Evolutionary conservation across 1,140 invertebrate genomes (phyloP).

Genomic region (Drosophila sp.): DNA sequence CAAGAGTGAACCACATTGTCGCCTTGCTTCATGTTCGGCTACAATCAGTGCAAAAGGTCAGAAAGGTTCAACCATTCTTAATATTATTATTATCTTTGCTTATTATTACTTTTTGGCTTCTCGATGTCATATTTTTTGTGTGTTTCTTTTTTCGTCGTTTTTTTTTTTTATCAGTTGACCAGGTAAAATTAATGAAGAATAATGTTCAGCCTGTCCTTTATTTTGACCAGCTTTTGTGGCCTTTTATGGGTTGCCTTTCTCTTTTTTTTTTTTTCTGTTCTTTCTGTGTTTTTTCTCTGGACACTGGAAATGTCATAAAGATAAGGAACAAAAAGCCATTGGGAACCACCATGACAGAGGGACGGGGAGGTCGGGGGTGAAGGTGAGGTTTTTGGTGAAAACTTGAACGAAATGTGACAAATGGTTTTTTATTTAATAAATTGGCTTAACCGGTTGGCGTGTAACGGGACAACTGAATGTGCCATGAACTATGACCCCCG

Average conservation of each 20-base stretch:
- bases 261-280: constrained; percentile 34
- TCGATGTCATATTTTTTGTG: constrained; percentile 40
- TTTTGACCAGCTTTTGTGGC: constrained; percentile 30
- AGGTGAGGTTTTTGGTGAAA: constrained; percentile 47
- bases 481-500: constrained; percentile 3
- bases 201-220: constrained; percentile 57
- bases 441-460: constrained; percentile 71
- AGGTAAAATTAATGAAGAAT: constrained; percentile 79
- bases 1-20: constrained; percentile 30
- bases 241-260: constrained; percentile 22
- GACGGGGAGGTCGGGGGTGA: constrained; percentile 2
- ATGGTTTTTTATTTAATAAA: constrained; percentile 80
- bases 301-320: constrained; percentile 62
- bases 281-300: constrained; percentile 46
- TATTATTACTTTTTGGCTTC: constrained; percentile 52
- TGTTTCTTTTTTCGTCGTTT: constrained; percentile 25
- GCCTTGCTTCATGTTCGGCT: neutral
- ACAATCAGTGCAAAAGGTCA: constrained; percentile 14
- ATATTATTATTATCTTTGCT: constrained; percentile 58
- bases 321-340: constrained; percentile 47
- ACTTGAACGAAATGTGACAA: constrained; percentile 77
- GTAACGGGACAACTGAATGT: constrained; percentile 32
- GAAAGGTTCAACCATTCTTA: constrained; percentile 37
- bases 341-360: neutral
- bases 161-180: constrained; percentile 57